Evolutionary conservation across 1,140 invertebrate genomes (phyloP), one percentile per base, ranked within the genome.

Genomic region (Drosophila asahinai): DNA sequence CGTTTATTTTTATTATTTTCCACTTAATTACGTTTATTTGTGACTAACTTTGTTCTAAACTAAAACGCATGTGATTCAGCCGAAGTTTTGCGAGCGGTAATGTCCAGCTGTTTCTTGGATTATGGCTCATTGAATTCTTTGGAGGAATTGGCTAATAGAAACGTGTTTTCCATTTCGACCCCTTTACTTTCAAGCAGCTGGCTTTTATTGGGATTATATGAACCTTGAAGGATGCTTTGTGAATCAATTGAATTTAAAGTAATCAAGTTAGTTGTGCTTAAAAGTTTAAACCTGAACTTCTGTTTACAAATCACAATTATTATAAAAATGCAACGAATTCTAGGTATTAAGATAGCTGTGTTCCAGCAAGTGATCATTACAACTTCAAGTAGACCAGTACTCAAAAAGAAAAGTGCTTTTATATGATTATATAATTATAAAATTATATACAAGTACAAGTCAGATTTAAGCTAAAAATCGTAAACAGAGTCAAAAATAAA

Each of bases 31-130:
- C 51, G 12, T 22, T 19, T 40, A 57, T 57, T 57, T 57, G 38
- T 57, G 3, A 36, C 54, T 40, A 57, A 40, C 36, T 25, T 52
- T 11, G 40, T 27, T 74, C 42, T 42, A 38, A 76, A 30, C 54
- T 40, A 5, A 38, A 57, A 57, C 42, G 42, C 33, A 67, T 52
- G 62, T 67, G 75, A 78, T 61, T 78, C 75, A 78, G 57, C 15
- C 45, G 2, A 36, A 27, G 54, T 19, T 70, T n/a, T 25, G 42
- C 14, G 4, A n/a, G 43, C 11, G 19, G 15, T 68, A 78, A 78
- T 78, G 57, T n/a, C 48, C 75, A 78, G 57, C 74, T 78, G 75
- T 78, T 78, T 77, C 36, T 25, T n/a, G 47, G 42, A 11, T 11
- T n/a, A 49, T 70, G 75, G 49, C 64, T 78, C 64, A 78, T 70